Conservation (phyloP, 2,888 invertebrate species). For the Parascotia fuliginaria region DNA sequence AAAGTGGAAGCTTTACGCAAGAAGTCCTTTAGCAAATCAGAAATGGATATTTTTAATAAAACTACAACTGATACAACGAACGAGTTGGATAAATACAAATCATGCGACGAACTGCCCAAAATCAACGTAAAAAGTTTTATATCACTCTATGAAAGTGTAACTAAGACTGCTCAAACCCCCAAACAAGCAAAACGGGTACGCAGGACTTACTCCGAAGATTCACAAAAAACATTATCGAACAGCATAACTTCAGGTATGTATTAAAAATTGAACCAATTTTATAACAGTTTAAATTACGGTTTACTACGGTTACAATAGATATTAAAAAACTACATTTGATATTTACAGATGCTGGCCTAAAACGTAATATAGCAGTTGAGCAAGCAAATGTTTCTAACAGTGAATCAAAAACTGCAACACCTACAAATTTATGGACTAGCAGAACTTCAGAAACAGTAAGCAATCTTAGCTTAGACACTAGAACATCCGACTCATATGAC, state of each 20-base stretch:
- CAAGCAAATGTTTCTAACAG: constrained; percentile 23
- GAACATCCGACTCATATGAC: constrained; percentile 54
- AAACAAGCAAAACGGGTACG: constrained; percentile 49
- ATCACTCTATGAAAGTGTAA: constrained; percentile 74
- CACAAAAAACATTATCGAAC: constrained; percentile 54
- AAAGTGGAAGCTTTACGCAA: constrained; percentile 51
- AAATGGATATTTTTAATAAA: constrained; percentile 81
- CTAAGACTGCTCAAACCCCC: constrained; percentile 56
- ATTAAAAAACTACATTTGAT: too few species aligned
- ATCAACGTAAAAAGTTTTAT: constrained; percentile 77
- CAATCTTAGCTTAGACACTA: constrained; percentile 51
- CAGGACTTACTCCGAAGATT: constrained; percentile 52
- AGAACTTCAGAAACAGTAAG: constrained; percentile 49
- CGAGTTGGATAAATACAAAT: constrained; percentile 73
- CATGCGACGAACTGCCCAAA: constrained; percentile 77
- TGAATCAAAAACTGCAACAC: constrained; percentile 30
- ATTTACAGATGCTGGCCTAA: constrained; percentile 58
- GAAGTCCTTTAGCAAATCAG: constrained; percentile 76
- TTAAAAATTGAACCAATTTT: neutral
- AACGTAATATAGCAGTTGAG: constrained; percentile 21
- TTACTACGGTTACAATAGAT: too few species aligned
- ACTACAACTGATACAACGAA: constrained; percentile 49
- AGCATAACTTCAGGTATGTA: constrained; percentile 68
- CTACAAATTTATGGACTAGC: constrained; percentile 43
- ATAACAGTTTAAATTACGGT: neutral